Conservation (phyloP, 2,113 vertebrate genomes). For the Calypte anna region DNA sequence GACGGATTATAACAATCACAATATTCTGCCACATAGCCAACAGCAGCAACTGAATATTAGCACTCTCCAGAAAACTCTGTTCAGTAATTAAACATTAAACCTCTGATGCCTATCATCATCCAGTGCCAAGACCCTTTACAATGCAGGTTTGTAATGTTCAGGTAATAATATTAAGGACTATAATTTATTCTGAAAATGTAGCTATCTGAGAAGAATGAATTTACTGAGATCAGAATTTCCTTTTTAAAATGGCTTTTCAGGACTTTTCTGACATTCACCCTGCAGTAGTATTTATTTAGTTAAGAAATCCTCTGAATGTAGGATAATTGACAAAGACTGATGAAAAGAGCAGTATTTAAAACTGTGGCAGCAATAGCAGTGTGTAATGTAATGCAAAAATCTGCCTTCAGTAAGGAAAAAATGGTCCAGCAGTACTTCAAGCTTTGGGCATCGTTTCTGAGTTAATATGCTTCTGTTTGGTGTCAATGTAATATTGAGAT, state of each 20-base stretch:
- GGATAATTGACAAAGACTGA: constrained; percentile 38
- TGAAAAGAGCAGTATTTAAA: constrained; percentile 48
- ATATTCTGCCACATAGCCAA: not conserved
- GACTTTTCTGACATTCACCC: constrained; percentile 9
- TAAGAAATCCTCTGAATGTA: not conserved
- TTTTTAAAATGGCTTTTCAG: constrained; percentile 30
- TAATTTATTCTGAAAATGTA: constrained; percentile 42
- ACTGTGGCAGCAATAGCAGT: not conserved
- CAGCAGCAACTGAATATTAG: constrained; percentile 22
- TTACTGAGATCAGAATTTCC: constrained; percentile 36
- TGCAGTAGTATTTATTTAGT: constrained; percentile 19
- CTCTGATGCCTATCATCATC: constrained; percentile 29
- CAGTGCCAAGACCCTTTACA: constrained; percentile 16
- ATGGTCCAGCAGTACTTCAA: constrained; percentile 26
- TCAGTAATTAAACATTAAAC: constrained; percentile 59
- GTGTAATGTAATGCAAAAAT: constrained; percentile 19
- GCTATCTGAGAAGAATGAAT: constrained; percentile 23
- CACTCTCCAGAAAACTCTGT: constrained; percentile 39
- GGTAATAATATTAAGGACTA: constrained; percentile 41
- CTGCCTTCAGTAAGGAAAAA: constrained; percentile 48
- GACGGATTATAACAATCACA: not conserved
- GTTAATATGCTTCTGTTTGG: constrained; percentile 43
- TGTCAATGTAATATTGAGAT: constrained; percentile 39
- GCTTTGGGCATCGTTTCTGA: constrained; percentile 3
- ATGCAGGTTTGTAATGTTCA: not conserved